Evolutionary conservation across 2,797 vertebrate species (phyloP).

Genomic region (Synanceia verrucosa): DNA sequence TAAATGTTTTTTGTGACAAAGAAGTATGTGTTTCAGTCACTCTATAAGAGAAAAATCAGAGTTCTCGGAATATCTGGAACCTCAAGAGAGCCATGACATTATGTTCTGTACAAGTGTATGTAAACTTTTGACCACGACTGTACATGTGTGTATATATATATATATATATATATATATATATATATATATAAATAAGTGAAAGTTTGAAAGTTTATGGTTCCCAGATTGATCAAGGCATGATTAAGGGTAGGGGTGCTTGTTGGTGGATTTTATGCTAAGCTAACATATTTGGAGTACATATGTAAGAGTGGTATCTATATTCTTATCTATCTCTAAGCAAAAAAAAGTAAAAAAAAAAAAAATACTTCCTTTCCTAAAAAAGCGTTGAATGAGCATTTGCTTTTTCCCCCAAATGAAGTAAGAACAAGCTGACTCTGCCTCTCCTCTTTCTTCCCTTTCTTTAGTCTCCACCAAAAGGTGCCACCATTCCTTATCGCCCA

Average conservation of each 20-base stretch:
- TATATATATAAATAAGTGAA: too few relatives aligned
- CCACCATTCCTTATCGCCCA: constrained; percentile 99
- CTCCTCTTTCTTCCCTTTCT: constrained; percentile 85
- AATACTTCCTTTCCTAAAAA: background rate
- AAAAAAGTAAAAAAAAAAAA: too few relatives aligned
- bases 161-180: too few relatives aligned
- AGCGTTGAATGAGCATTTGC: background rate
- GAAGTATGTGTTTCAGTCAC: too few relatives aligned
- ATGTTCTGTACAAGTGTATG: too few relatives aligned
- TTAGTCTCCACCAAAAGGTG: constrained; percentile 99
- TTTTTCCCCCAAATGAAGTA: background rate
- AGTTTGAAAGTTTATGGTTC: too few relatives aligned
- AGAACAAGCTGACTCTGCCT: constrained; percentile 67
- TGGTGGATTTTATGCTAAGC: background rate
- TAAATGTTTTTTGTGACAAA: too few relatives aligned
- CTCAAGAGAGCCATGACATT: too few relatives aligned
- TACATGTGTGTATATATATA: too few relatives aligned
- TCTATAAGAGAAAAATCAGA: too few relatives aligned
- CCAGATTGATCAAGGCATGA: background rate
- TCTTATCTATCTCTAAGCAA: background rate
- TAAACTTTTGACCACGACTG: too few relatives aligned
- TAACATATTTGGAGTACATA: background rate
- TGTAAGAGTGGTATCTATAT: background rate
- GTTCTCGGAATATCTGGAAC: too few relatives aligned
- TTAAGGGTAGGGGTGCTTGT: background rate